phyloP scores from a whole-genome alignment of 2,113 vertebrate genomes.

The Sinosuthora webbiana region DNA sequence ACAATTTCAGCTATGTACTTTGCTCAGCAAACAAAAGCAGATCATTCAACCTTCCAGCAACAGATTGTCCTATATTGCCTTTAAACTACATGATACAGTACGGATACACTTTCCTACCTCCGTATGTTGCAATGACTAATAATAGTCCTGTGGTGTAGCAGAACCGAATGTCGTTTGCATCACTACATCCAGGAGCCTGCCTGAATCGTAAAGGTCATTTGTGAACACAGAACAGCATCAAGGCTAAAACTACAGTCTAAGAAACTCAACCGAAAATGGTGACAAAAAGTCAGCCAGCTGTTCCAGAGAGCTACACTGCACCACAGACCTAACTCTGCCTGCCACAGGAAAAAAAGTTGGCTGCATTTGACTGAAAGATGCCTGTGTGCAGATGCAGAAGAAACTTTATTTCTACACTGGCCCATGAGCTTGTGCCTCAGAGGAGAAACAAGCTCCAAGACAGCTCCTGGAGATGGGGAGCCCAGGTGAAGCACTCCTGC shows the following conservation, averaged over 20 bases:
- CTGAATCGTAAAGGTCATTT: slow-evolving; percentile 54
- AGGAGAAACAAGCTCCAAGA: not conserved
- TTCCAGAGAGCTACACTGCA: not conserved
- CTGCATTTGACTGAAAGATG: not conserved
- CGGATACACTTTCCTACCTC: slow-evolving; percentile 49
- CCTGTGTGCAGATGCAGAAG: fast-evolving
- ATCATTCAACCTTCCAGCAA: slow-evolving; percentile 8
- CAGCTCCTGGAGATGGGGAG: not conserved
- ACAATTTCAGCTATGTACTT: not conserved
- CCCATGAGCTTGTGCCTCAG: not conserved
- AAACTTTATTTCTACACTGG: not conserved
- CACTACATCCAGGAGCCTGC: slow-evolving; percentile 38
- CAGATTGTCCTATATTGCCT: slow-evolving; percentile 30
- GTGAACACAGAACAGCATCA: not conserved
- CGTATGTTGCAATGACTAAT: slow-evolving; percentile 69
- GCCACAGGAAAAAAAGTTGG: not conserved
- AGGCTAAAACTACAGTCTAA: slow-evolving; percentile 10
- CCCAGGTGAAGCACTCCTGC: not conserved
- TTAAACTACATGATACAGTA: slow-evolving; percentile 22
- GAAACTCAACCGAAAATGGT: not conserved
- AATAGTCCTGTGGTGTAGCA: slow-evolving; percentile 62
- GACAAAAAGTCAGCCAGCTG: not conserved
- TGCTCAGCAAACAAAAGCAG: slow-evolving; percentile 35
- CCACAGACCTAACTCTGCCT: not conserved
- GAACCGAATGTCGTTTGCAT: slow-evolving; percentile 50